These are phyloP conservation scores for Odontophorus gujanensis DNA, from an alignment of 2,113 vertebrate genomes.

Conservation along the genomic window DNA sequence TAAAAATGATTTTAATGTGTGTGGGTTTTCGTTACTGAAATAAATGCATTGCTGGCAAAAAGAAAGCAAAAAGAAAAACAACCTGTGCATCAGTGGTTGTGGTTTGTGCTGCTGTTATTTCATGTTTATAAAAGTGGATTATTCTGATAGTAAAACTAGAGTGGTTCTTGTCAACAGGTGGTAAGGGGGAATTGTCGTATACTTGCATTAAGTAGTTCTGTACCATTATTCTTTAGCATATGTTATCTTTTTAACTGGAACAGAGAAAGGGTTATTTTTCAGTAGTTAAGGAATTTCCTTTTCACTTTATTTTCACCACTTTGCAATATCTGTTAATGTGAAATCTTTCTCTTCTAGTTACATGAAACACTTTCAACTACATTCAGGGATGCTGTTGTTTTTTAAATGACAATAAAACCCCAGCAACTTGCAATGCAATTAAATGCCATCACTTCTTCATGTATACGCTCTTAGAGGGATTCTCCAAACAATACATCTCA, in stretches of 20 bases:
- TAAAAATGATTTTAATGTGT: slow-evolving; percentile 73
- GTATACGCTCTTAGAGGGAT: background rate
- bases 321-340: background rate
- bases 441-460: background rate
- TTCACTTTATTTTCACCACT: background rate
- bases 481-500: background rate
- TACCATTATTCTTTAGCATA: background rate
- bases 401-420: no score
- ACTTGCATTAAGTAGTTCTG: background rate
- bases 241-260: background rate
- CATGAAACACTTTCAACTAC: background rate
- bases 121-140: background rate
- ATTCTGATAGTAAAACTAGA: slow-evolving; percentile 8
- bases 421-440: background rate
- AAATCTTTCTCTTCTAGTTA: slow-evolving; percentile 28
- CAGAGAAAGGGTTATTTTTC: background rate
- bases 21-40: slow-evolving; percentile 63
- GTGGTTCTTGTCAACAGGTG: slow-evolving; percentile 21
- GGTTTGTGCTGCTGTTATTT: slow-evolving; percentile 59
- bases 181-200: background rate
- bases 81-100: slow-evolving; percentile 35
- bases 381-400: background rate
- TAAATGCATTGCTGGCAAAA: slow-evolving; percentile 59
- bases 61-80: slow-evolving; percentile 25
- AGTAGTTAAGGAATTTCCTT: background rate